Percentiles rank a stretch among this genome's conserved stretches.
Evolutionary conservation across 2,888 invertebrate genomes (phyloP).

Genomic region (Drosophila neotestacea): DNA sequence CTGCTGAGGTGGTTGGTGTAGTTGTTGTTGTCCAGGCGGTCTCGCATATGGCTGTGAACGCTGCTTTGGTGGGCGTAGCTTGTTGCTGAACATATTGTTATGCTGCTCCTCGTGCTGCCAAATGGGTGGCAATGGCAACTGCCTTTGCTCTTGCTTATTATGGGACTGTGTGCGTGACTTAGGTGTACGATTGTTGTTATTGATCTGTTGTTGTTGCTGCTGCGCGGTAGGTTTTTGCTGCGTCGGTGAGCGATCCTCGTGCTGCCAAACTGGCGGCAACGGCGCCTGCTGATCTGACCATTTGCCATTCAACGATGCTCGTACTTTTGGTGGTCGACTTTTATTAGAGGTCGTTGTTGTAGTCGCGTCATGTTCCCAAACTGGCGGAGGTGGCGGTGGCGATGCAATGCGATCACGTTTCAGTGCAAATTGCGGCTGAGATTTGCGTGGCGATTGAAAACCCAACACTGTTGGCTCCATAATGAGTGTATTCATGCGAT

Average conservation of each 20-base stretch:
- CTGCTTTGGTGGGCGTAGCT: constrained; percentile 1
- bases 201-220: constrained; percentile 18
- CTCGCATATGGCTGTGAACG: constrained; percentile 24
- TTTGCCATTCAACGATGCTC: constrained; percentile 21
- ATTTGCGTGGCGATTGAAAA: constrained; percentile 47
- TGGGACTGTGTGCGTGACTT: constrained; percentile 17
- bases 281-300: constrained; percentile 36
- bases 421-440: constrained; percentile 16
- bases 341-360: not conserved
- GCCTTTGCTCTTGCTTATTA: constrained; percentile 14
- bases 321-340: constrained; percentile 19
- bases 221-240: constrained; percentile 21
- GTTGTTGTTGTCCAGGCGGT: constrained; percentile 20
- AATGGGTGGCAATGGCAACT: constrained; percentile 16
- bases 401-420: constrained; percentile 20
- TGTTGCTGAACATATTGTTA: not conserved
- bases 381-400: constrained; percentile 39
- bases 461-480: constrained; percentile 79
- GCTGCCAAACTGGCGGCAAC: constrained; percentile 46
- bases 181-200: constrained; percentile 24
- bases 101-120: constrained; percentile 18
- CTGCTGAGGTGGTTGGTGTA: constrained; percentile 14
- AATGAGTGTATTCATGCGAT: constrained; percentile 72
- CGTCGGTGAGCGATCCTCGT: constrained; percentile 42
- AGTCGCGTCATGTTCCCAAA: constrained; percentile 29